Conservation (phyloP, 2,797 vertebrate genomes). For the Dendrocincla tyrannina region DNA sequence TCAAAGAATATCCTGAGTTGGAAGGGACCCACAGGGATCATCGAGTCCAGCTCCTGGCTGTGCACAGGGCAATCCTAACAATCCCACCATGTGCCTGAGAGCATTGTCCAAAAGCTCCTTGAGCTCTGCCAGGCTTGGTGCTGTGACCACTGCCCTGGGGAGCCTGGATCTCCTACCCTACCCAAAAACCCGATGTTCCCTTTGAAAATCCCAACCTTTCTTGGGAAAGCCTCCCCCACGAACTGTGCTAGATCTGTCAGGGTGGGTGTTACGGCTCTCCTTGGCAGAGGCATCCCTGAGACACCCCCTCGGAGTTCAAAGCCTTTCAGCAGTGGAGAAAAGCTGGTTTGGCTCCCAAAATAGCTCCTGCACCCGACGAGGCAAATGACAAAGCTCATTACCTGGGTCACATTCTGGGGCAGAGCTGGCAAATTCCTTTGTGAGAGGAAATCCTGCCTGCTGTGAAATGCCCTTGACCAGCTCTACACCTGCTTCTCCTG, state of each 20-base stretch:
- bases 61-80: neutral
- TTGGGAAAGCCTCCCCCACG: neutral
- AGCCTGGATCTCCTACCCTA: neutral
- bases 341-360: neutral
- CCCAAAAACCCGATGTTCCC: rapidly evolving
- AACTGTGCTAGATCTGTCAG: neutral
- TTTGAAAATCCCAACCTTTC: neutral
- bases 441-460: neutral
- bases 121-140: neutral
- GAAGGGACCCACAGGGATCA: neutral
- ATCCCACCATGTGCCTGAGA: neutral
- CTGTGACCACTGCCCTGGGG: neutral
- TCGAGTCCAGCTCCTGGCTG: neutral
- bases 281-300: neutral
- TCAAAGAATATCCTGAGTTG: neutral
- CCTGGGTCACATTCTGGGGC: neutral
- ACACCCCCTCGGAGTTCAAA: neutral
- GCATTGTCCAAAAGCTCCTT: neutral
- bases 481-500: neutral
- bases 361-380: rapidly evolving
- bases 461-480: neutral
- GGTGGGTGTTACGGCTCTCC: neutral
- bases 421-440: neutral
- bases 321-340: neutral
- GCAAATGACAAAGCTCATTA: conserved; percentile 13